Base-by-base conservation (phyloP, 2,888 invertebrate genomes). In the Mimas tiliae region DNA sequence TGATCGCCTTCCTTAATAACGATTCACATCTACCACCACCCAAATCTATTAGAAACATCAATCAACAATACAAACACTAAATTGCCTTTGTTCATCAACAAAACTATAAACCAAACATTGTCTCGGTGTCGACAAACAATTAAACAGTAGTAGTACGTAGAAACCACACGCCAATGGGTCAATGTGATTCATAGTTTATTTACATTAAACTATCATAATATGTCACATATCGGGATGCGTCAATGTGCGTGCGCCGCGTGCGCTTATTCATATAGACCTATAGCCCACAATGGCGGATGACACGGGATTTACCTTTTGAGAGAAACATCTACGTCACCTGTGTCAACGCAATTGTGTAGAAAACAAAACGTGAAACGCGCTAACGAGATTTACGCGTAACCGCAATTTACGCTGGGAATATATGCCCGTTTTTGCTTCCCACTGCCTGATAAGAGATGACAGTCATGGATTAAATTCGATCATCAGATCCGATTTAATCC, bases 121-220 rank as follows among this genome's bases (percentile, higher is more conserved):
- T 58, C 42, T 58, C 12, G 42, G 42, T 58, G 42, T 42, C 38
- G 12, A 42, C 58, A 55, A 63, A 50, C 51, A 58, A 50, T 65
- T 65, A 53, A 62, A 66, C 63, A 55, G 63, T 62, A 70, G 69
- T 68, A 21, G 67, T 69, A 70, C 68, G 71, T 64, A 70, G 53
- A 66, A 69, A 64, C 33, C 68, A 19, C 64, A 58, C 63, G 68
- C 70, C 77, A 81, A 69, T 74, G 73, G 82, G 82, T 82, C 85
- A 81, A 16, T 64, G 69, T 88, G 87, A 88, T 63, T 88, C 85
- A 87, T 70, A 65, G 68, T 75, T 73, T 83, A 81, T 85, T 82
- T 81, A 82, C 81, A 77, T 66, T 70, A 68, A 70, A 72, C 72
- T 75, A 78, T 76, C 69, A 53, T 38, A 34, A 34, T 67, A 62